Conservation (phyloP, 1,140 invertebrate species). For the Eriocheir sinensis region DNA sequence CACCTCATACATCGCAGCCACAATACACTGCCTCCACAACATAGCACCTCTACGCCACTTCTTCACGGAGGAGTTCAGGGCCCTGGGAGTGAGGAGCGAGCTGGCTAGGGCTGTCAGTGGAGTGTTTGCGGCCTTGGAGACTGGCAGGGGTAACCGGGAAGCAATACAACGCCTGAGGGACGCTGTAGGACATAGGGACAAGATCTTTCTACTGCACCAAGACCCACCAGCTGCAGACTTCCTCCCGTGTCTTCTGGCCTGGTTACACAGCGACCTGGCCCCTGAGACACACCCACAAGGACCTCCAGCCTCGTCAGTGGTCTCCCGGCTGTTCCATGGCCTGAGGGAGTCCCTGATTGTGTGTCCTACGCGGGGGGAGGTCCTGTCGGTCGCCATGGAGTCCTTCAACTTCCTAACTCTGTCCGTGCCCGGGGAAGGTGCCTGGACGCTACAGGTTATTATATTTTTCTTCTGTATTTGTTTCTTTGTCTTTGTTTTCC, state of each 20-base stretch:
- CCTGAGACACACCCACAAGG: neutral
- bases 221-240: constrained; percentile 22
- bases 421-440: neutral
- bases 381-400: neutral
- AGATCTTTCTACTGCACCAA: neutral
- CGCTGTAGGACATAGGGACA: neutral
- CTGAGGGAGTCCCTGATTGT: constrained; percentile 40
- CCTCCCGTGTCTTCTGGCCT: neutral
- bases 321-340: constrained; percentile 17
- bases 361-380: neutral
- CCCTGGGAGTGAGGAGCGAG: neutral
- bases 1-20: neutral
- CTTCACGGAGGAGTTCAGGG: neutral
- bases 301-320: neutral
- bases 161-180: neutral
- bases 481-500: neutral
- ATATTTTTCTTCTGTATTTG: neutral
- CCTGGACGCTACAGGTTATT: neutral
- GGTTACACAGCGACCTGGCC: neutral
- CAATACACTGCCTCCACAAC: neutral
- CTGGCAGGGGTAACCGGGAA: neutral
- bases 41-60: neutral
- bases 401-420: constrained; percentile 11
- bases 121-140: neutral
- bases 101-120: neutral